Evolutionary conservation across 2,888 invertebrate genomes (phyloP).

Genomic region (Diabrotica balteata): DNA sequence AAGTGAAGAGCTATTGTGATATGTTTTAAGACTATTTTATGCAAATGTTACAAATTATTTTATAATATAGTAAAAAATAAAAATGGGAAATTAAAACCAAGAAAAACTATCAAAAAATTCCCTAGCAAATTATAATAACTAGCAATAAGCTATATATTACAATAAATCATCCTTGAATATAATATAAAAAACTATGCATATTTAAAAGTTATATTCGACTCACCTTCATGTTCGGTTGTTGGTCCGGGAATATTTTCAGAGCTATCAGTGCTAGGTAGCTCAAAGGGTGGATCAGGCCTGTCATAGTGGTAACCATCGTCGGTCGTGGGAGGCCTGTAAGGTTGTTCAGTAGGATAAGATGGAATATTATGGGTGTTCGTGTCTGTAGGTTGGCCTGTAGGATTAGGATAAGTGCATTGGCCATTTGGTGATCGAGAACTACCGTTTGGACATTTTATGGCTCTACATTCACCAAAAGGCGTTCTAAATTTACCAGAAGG

Average conservation of each 20-base stretch:
- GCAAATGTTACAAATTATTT: no score
- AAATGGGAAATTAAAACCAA: no score
- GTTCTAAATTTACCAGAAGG: slow-evolving; percentile 35
- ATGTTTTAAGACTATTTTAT: no score
- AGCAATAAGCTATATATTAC: not conserved
- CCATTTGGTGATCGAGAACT: slow-evolving; percentile 31
- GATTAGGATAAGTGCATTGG: slow-evolving; percentile 33
- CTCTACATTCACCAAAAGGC: slow-evolving; percentile 34
- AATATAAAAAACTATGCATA: no score
- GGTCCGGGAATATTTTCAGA: slow-evolving; percentile 42
- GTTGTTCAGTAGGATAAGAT: slow-evolving; percentile 38
- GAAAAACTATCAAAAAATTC: not conserved
- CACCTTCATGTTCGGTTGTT: slow-evolving; percentile 34
- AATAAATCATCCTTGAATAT: slow-evolving; percentile 7
- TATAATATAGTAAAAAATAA: no score
- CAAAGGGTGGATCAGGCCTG: slow-evolving; percentile 42
- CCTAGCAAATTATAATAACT: no score
- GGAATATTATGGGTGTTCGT: slow-evolving; percentile 44
- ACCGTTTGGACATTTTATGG: slow-evolving; percentile 29
- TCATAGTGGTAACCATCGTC: slow-evolving; percentile 44
- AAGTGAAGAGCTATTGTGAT: no score
- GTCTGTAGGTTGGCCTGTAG: slow-evolving; percentile 33
- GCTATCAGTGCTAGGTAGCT: slow-evolving; percentile 36
- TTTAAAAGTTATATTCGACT: not conserved
- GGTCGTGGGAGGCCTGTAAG: slow-evolving; percentile 36